phyloP scores from a whole-genome alignment of 1,140 invertebrate species.

The Drosophila bipectinata region DNA sequence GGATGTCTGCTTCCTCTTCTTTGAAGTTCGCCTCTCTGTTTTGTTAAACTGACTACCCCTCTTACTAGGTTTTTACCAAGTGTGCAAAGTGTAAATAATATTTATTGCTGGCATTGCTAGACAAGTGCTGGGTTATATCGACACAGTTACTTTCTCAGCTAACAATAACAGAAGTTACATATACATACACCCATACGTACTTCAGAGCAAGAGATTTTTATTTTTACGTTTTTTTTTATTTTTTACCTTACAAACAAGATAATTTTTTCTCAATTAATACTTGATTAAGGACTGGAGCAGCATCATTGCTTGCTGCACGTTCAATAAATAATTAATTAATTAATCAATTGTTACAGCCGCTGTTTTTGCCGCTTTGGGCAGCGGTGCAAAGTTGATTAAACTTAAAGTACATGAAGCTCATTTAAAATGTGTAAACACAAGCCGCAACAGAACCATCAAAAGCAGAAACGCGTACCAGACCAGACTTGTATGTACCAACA shows the following conservation, averaged over 20 bases:
- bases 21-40: not conserved
- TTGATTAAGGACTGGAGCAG: constrained; percentile 42
- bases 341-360: constrained; percentile 66
- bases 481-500: constrained; percentile 47
- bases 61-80: constrained; percentile 59
- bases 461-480: constrained; percentile 52
- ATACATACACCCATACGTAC: too few species aligned
- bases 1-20: too few species aligned
- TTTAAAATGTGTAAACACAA: constrained; percentile 66
- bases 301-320: constrained; percentile 53
- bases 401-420: constrained; percentile 62
- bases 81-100: constrained; percentile 65
- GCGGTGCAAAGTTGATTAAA: constrained; percentile 77
- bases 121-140: not conserved
- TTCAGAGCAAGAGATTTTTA: not conserved
- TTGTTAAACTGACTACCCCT: constrained; percentile 3
- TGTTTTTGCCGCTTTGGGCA: constrained; percentile 47
- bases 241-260: not conserved
- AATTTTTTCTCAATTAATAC: not conserved
- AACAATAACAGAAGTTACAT: not conserved
- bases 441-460: constrained; percentile 32
- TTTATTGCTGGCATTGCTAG: not conserved
- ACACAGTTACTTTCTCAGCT: constrained; percentile 2
- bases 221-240: not conserved
- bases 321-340: constrained; percentile 75